A percentile compares a stretch with the other conserved stretches of the same genome.
phyloP scores from a whole-genome alignment of 2,888 invertebrate genomes.

The Dinocampus coccinellae region DNA sequence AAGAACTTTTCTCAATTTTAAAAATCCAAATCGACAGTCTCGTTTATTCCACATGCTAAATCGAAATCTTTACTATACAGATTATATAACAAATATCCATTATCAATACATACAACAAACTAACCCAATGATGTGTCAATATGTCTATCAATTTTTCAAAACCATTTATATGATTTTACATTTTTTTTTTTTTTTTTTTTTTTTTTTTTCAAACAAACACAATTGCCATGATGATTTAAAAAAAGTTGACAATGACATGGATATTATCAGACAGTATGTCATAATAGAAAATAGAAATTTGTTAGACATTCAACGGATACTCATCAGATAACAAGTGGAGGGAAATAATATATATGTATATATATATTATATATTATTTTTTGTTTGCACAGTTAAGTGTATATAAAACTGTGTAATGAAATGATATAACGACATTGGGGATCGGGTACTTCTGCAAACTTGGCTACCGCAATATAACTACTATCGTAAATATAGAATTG shows the following conservation, averaged over 20 bases:
- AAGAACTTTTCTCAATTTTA: conserved; percentile 19
- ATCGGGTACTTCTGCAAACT: conserved; percentile 18
- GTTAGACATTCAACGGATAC: neutral
- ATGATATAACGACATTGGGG: neutral
- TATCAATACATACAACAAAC: too few relatives aligned
- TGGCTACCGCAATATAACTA: conserved; percentile 17
- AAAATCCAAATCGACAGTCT: neutral
- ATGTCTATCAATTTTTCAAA: neutral
- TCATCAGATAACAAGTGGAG: neutral
- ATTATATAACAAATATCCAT: too few relatives aligned
- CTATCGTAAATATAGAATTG: conserved; percentile 6
- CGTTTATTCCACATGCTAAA: neutral
- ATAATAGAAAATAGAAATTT: neutral
- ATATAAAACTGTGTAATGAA: neutral
- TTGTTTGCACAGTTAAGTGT: too few relatives aligned
- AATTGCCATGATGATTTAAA: neutral
- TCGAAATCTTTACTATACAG: neutral
- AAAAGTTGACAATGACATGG: neutral
- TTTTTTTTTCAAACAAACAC: neutral
- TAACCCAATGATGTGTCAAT: too few relatives aligned
- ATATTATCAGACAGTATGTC: neutral
- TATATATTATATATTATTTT: too few relatives aligned
- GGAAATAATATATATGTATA: conserved; percentile 2
- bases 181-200: neutral
- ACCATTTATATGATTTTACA: too few relatives aligned